A percentile compares a stretch with the other conserved stretches of the same genome.
These are phyloP conservation scores for Paradisaea rubra DNA, from an alignment of 2,113 vertebrate species.

Conservation along the genomic window DNA sequence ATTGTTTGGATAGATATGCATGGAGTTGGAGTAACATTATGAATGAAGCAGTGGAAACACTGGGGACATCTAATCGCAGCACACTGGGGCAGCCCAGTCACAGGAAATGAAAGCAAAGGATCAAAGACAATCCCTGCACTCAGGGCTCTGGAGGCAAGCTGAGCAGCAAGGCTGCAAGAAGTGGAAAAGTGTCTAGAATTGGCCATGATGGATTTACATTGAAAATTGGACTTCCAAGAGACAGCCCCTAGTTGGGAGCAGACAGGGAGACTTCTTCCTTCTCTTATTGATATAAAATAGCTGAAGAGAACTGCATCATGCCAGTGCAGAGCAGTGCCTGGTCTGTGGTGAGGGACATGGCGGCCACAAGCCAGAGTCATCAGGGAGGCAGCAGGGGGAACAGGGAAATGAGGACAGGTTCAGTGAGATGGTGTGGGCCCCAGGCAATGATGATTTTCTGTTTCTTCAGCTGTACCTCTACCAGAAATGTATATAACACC, in stretches of 20 bases:
- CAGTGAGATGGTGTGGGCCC: accelerated
- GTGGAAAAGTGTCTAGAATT: not conserved
- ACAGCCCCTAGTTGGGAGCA: not conserved
- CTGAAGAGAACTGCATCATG: accelerated
- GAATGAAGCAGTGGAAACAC: not conserved
- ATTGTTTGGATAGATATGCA: not conserved
- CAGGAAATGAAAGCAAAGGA: not conserved
- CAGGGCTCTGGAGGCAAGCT: not conserved
- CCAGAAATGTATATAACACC: not conserved
- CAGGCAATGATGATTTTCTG: accelerated
- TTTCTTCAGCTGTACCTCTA: not conserved
- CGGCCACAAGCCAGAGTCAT: not conserved
- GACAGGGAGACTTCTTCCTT: not conserved
- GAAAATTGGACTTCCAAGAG: not conserved
- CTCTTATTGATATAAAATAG: not conserved
- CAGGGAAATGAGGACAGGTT: not conserved
- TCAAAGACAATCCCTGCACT: not conserved
- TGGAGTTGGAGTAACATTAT: not conserved
- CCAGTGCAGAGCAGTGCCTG: not conserved
- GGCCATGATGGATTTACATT: not conserved
- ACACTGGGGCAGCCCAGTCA: not conserved
- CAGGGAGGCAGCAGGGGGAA: not conserved
- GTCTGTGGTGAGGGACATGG: not conserved
- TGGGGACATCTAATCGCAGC: not conserved
- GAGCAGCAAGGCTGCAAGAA: not conserved